Evolutionary conservation across 2,888 invertebrate species (phyloP).

Genomic region (Venusia cambrica): DNA sequence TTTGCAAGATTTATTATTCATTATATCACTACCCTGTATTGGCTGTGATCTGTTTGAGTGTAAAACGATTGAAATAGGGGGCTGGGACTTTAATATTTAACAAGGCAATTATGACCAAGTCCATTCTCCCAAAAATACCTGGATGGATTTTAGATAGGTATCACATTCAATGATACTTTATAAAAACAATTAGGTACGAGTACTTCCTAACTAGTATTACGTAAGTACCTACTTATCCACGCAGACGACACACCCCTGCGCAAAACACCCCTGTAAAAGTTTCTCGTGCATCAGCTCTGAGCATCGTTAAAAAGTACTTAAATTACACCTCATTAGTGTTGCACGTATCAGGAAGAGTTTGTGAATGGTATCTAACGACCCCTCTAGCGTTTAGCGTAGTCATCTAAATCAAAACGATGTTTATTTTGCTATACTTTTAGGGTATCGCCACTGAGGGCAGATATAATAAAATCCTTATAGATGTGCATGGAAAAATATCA

Average conservation of each 20-base stretch:
- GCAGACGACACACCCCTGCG: no score
- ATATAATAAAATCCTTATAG: no score
- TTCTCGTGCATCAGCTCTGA: no score
- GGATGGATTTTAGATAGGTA: no score
- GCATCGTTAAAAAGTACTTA: slow-evolving; percentile 11
- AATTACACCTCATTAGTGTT: slow-evolving; percentile 21
- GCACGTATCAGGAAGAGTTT: slow-evolving; percentile 41
- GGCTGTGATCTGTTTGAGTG: slow-evolving; percentile 29
- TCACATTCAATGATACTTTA: no score
- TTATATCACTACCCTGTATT: slow-evolving; percentile 29
- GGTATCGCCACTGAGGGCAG: no score
- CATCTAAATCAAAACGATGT: slow-evolving; percentile 1
- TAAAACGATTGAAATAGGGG: slow-evolving; percentile 23
- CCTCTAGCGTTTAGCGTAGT: slow-evolving; percentile 32
- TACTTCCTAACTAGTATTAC: no score
- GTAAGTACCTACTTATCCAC: background rate
- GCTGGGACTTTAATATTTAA: slow-evolving; percentile 18
- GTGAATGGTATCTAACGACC: slow-evolving; percentile 22
- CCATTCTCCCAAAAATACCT: no score
- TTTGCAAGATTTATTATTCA: slow-evolving; percentile 34
- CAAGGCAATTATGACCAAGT: no score
- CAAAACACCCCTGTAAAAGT: no score
- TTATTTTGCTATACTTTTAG: slow-evolving; percentile 25
- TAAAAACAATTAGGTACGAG: slow-evolving; percentile 6
- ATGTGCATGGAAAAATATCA: no score